A percentile compares a stretch with the other conserved stretches of the same genome.
phyloP scores from a whole-genome alignment of 2,113 vertebrate genomes.

The Coracopsis vasa region DNA sequence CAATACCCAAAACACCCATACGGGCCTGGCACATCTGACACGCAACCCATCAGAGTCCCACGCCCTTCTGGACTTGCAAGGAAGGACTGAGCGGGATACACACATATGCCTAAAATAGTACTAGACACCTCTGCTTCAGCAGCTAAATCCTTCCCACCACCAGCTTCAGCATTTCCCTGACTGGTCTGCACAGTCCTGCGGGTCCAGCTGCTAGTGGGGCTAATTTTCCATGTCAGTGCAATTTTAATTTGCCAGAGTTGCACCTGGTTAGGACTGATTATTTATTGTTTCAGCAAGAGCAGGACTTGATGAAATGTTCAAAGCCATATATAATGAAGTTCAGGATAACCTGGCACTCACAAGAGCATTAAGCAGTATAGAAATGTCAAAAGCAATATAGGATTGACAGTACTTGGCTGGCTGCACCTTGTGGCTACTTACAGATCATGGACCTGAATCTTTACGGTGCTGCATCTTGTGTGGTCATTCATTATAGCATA shows the following conservation, averaged over 20 bases:
- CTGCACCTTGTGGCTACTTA: background rate
- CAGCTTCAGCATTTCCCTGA: background rate
- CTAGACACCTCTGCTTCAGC: background rate
- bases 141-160: background rate
- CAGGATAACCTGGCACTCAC: background rate
- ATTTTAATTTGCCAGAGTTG: slow-evolving; percentile 22
- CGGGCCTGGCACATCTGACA: background rate
- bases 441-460: background rate
- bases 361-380: background rate
- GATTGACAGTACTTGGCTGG: slow-evolving; percentile 6
- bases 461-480: background rate
- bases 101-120: background rate
- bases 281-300: slow-evolving; percentile 19
- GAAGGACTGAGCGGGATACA: background rate
- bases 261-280: background rate
- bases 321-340: background rate
- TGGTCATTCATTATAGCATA: background rate
- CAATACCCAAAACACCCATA: background rate
- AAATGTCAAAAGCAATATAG: slow-evolving; percentile 24
- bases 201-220: background rate
- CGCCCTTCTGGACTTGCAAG: background rate
- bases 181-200: background rate
- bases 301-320: background rate
- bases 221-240: slow-evolving; percentile 2
- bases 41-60: background rate